Evolutionary conservation across 2,113 vertebrate species (phyloP), one percentile per base, ranked within the genome.

Genomic region (Thunnus maccoyii): DNA sequence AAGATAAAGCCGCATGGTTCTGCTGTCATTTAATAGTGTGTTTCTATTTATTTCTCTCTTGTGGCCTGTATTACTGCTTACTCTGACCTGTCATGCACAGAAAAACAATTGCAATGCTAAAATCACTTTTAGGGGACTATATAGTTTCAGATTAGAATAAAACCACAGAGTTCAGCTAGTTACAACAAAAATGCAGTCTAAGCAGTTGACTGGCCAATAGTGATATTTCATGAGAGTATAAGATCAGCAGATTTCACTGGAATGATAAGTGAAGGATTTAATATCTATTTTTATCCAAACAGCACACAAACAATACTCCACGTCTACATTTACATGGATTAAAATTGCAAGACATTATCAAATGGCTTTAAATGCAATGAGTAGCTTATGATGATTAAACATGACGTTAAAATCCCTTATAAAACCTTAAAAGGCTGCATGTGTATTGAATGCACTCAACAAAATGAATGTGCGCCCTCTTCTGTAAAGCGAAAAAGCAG

Each of bases 401-500:
- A 18, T 69, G 52, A 65, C 8, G 22, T 22, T 75, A 3, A 72
- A 81, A 71, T 55, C 76, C 32, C 6, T 6, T 60, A 44, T 47
- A 58, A 82, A 74, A 27, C 66, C 5, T 70, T 56, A 50, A 73
- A 80, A 64, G 30, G 56, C 67, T 41, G 3, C 22, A 22, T 55
- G 48, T 76, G 46, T 9, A 5, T 13, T 27, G n/a, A 25, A 54
- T 27, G 52, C 20, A 14, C 1, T n/a, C 20, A 60, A 48, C 8
- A 25, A 75, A 76, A 68, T 46, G 50, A 55, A 68, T 22, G 75
- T 78, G 90, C 92, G 90, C 91, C 91, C 91, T 86, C 91, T 92
- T 57, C 86, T 89, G 89, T 86, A 44, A 32, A 17, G 2, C 9
- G n/a, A n/a, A 68, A 44, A 52, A 41, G 5, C 32, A 41, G 17